Evolutionary conservation across 2,113 vertebrate species (phyloP).

Genomic region (Gobius niger): DNA sequence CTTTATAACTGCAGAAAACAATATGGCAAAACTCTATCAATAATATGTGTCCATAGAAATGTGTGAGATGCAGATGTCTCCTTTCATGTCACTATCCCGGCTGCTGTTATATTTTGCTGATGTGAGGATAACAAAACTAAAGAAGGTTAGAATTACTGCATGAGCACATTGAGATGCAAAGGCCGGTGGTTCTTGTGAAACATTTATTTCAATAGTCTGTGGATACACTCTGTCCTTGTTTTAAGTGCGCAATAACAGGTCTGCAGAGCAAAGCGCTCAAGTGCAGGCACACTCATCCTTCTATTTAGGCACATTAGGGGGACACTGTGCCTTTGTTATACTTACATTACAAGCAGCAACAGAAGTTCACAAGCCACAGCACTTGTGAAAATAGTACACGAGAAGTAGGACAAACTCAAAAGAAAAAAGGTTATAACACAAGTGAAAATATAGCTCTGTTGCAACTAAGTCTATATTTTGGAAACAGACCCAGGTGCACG

Average conservation of each 20-base stretch:
- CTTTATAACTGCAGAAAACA: no score
- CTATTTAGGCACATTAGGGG: constrained; percentile 33
- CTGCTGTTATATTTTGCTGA: constrained; percentile 66
- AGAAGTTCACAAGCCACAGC: background rate
- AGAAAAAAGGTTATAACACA: no score
- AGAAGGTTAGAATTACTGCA: constrained; percentile 59
- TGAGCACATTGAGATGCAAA: constrained; percentile 30
- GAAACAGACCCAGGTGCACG: background rate
- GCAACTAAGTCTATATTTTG: no score
- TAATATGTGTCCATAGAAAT: background rate
- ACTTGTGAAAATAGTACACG: background rate
- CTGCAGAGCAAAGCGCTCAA: constrained; percentile 19
- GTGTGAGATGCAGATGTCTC: background rate
- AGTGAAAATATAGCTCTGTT: no score
- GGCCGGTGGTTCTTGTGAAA: constrained; percentile 30
- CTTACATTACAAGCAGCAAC: constrained; percentile 5
- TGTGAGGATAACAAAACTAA: constrained; percentile 51
- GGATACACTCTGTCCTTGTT: constrained; percentile 16
- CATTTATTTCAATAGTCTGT: constrained; percentile 28
- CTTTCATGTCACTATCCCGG: constrained; percentile 9
- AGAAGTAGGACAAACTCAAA: constrained; percentile 1
- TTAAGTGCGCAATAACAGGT: constrained; percentile 54
- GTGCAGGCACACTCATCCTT: constrained; percentile 27
- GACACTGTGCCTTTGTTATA: constrained; percentile 19
- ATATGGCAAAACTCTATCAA: background rate